phyloP scores from a whole-genome alignment of 2,888 invertebrate species.

The Zaprionus obscuricornis region DNA sequence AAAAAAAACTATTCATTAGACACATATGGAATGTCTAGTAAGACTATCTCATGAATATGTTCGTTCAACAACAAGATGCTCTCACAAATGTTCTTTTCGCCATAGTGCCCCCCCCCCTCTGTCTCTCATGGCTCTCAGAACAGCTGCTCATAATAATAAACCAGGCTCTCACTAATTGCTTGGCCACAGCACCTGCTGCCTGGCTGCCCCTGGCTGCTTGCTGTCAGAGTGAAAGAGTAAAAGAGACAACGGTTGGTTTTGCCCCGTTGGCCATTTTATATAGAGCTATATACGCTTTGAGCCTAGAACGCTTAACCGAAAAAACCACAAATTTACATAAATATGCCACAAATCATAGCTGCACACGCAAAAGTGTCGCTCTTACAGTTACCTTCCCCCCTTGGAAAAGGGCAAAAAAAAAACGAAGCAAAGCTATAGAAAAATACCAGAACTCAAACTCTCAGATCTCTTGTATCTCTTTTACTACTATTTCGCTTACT shows the following conservation, averaged over 20 bases:
- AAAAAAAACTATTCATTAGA: neutral
- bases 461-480: no score
- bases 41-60: conserved; percentile 18
- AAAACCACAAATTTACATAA: conserved; percentile 79
- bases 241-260: no score
- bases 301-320: conserved; percentile 46
- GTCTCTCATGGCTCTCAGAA: conserved; percentile 7
- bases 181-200: conserved; percentile 72
- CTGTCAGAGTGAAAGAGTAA: conserved; percentile 6
- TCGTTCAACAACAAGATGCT: no score
- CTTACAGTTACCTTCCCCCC: neutral
- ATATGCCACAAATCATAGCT: conserved; percentile 80
- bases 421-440: conserved; percentile 5
- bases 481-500: neutral
- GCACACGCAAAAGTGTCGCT: conserved; percentile 50
- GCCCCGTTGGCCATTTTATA: no score
- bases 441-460: neutral
- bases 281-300: no score
- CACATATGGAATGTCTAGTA: neutral
- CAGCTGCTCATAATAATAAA: conserved; percentile 39
- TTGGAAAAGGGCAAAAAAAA: conserved; percentile 26
- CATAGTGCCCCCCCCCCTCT: no score
- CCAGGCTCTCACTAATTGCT: conserved; percentile 74
- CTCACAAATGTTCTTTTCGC: no score
- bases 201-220: conserved; percentile 10